Evolutionary conservation across 2,113 vertebrate species (phyloP), one percentile per base, ranked within the genome.

Genomic region (Ailuropoda melanoleuca): DNA sequence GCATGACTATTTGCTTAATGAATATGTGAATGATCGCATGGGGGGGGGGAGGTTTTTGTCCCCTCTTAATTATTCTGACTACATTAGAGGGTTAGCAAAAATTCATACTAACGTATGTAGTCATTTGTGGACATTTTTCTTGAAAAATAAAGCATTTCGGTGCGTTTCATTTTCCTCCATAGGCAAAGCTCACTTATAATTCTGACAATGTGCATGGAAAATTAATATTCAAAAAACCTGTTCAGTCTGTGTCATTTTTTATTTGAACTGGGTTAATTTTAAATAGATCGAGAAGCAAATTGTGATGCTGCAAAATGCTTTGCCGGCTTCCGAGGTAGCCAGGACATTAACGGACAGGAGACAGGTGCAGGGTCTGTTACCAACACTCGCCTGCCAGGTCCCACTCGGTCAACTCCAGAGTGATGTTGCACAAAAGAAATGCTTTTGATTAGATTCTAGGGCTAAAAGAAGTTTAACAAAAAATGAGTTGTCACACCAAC

Each of bases 391-490:
- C 80, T 85, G 58, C 64, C 86, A 84, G 80, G 23, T 48, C 43
- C 37, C 21, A 90, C 7, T 58, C 9, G 3, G 14, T 68, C 77
- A 78, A 62, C 74, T 92, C 6, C 39, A 17, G 50, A 77, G 53
- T 89, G 58, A 82, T 18, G 50, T 15, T 74, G 78, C 68, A 48
- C 55, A 94, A 80, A 97, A 96, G 9, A 97, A 70, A 39, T 66
- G 8, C 53, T 29, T 98, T 96, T 81, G 88, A 6, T 84, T 90
- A 92, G 94, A 97, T 29, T 90, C 43, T 24, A 96, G 89, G 31
- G 55, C 89, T 86, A 89, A 97, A 98, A 96, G 72, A 93, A 98
- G 87, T 77, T 48, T 2, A 37, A 31, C 46, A 92, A 93, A 92
- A 98, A 95, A 56, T 95, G 88, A 94, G 74, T 29, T 74, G 39